These are phyloP conservation scores for Leptestheria dahalacensis DNA, from an alignment of 1,140 invertebrate species.

Conservation along the genomic window DNA sequence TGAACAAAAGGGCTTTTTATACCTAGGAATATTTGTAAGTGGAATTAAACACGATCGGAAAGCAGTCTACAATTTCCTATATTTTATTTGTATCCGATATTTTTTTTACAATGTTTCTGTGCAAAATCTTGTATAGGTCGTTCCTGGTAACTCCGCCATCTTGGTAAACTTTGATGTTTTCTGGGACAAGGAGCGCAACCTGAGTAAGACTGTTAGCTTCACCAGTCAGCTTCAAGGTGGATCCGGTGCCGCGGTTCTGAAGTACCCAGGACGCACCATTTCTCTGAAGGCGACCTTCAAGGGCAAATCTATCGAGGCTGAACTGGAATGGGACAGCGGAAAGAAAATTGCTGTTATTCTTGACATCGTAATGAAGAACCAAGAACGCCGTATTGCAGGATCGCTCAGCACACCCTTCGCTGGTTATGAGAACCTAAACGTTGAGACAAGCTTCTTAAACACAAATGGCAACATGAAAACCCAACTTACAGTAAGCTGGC, in stretches of 20 bases:
- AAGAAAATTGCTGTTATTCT: neutral
- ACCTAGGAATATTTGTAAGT: too few species aligned
- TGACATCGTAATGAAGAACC: neutral
- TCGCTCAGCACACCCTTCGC: conserved; percentile 11
- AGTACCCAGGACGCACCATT: conserved; percentile 12
- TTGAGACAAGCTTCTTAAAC: neutral
- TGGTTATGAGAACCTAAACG: conserved; percentile 4
- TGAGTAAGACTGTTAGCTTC: conserved; percentile 8
- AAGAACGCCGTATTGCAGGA: neutral
- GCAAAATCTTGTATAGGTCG: neutral
- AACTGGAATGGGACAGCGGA: conserved; percentile 12
- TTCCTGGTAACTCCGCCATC: neutral
- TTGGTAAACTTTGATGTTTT: conserved; percentile 1
- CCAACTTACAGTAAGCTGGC: conserved; percentile 1
- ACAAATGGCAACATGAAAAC: neutral
- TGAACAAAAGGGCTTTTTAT: too few species aligned
- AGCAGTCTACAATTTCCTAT: too few species aligned
- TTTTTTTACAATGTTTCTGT: too few species aligned
- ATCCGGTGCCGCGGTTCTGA: conserved; percentile 1
- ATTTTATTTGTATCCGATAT: too few species aligned
- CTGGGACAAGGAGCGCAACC: conserved; percentile 17
- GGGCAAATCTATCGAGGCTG: neutral
- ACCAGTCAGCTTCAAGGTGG: neutral
- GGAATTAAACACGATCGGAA: too few species aligned
- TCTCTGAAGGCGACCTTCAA: neutral